Evolutionary conservation across 1,140 invertebrate species (phyloP).

Genomic region (Druon quercuslanigerum): DNA sequence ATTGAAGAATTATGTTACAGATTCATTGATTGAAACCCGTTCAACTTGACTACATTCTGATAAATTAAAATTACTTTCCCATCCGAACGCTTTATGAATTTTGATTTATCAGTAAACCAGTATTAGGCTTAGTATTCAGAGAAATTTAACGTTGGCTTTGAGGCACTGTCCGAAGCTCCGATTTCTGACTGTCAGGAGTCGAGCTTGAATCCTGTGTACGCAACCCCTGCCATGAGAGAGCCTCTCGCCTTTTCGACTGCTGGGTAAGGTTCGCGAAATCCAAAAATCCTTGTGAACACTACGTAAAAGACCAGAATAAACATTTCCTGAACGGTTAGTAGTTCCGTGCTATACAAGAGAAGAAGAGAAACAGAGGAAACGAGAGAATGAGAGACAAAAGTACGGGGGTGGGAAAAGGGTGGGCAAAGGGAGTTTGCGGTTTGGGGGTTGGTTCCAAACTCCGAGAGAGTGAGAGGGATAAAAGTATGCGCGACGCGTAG

Average conservation of each 20-base stretch:
- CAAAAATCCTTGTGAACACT: constrained; percentile 63
- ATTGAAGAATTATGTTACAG: too few species aligned
- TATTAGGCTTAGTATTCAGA: too few species aligned
- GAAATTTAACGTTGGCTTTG: not conserved
- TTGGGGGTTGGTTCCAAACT: constrained; percentile 64
- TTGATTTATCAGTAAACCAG: too few species aligned
- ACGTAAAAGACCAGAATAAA: constrained; percentile 66
- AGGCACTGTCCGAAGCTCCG: not conserved
- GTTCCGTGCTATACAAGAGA: constrained; percentile 44
- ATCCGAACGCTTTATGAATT: too few species aligned
- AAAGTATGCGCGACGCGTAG: constrained; percentile 33
- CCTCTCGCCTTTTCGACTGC: not conserved
- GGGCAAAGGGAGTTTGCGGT: constrained; percentile 64
- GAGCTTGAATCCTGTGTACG: not conserved
- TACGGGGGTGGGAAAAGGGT: constrained; percentile 6
- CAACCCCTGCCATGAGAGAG: not conserved
- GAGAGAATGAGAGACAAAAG: constrained; percentile 38
- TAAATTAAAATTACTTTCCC: too few species aligned
- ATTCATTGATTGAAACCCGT: too few species aligned
- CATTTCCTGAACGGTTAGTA: constrained; percentile 71
- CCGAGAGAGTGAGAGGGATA: constrained; percentile 54
- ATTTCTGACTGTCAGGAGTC: constrained; percentile 1
- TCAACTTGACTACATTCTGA: too few species aligned
- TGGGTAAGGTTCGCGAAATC: constrained; percentile 50
- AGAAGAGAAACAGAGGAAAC: constrained; percentile 36